These are phyloP conservation scores for Ochotona princeps DNA, from an alignment of 2,113 vertebrate species.

Conservation along the genomic window DNA sequence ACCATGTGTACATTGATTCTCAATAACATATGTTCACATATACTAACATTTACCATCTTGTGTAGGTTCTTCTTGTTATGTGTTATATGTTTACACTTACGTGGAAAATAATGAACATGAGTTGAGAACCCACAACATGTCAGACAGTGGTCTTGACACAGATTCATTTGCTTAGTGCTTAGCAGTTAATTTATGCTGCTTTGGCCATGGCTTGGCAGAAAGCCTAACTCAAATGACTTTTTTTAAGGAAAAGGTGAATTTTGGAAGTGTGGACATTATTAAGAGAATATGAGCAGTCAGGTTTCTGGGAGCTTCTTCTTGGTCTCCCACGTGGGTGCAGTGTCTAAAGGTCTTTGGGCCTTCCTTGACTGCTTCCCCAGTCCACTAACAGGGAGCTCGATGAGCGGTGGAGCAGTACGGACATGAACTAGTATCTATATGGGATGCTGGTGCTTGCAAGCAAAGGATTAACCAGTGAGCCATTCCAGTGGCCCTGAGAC, in stretches of 20 bases:
- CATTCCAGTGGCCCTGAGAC: not conserved
- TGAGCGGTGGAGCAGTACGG: too few relatives aligned
- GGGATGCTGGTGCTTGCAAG: too few relatives aligned
- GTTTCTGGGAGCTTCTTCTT: not conserved
- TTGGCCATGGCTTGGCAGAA: not conserved
- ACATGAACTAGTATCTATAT: too few relatives aligned
- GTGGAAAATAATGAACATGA: not conserved
- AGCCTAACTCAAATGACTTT: not conserved
- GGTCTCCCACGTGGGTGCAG: too few relatives aligned
- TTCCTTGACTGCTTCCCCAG: too few relatives aligned
- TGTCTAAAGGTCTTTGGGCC: too few relatives aligned
- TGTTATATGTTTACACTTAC: not conserved
- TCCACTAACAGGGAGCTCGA: too few relatives aligned
- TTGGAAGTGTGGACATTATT: not conserved
- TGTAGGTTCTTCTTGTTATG: not conserved
- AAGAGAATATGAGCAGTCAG: not conserved
- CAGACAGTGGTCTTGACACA: not conserved
- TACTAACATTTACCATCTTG: not conserved
- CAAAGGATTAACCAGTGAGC: too few relatives aligned
- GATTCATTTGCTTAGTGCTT: not conserved
- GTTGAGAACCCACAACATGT: not conserved
- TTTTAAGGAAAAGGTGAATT: not conserved
- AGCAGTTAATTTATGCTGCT: accelerated
- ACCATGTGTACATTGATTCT: not conserved
- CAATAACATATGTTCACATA: not conserved